These are phyloP conservation scores for Calypte anna DNA, from an alignment of 2,113 vertebrate species.

Conservation along the genomic window DNA sequence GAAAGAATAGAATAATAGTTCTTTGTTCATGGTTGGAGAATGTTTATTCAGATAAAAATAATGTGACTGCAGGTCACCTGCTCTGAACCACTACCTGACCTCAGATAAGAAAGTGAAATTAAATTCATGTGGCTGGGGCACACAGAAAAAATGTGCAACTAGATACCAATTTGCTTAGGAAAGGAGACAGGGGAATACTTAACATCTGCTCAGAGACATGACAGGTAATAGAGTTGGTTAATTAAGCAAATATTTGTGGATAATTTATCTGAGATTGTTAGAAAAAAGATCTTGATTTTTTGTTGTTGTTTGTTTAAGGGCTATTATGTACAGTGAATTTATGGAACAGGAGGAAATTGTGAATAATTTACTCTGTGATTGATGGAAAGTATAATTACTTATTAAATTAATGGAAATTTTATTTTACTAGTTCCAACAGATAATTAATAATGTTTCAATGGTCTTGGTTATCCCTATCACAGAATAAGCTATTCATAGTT, in stretches of 20 bases:
- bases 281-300: neutral
- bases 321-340: neutral
- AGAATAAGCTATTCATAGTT: neutral
- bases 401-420: neutral
- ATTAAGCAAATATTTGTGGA: slow-evolving; percentile 42
- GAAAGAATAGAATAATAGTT: neutral
- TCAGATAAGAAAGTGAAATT: neutral
- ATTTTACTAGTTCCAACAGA: neutral
- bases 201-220: neutral
- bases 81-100: neutral
- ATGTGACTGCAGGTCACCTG: neutral
- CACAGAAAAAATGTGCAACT: neutral
- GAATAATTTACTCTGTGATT: neutral
- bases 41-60: neutral
- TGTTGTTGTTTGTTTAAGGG: neutral
- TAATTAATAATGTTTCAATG: neutral
- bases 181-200: neutral
- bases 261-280: neutral
- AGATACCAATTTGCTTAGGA: neutral
- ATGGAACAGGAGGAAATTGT: neutral
- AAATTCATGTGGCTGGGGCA: neutral
- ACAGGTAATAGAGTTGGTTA: neutral
- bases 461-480: neutral
- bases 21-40: neutral
- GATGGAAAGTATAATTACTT: neutral